Evolutionary conservation across 92 coral and sea anemone genomes (phyloP).

Genomic region (Desmophyllum pertusum): DNA sequence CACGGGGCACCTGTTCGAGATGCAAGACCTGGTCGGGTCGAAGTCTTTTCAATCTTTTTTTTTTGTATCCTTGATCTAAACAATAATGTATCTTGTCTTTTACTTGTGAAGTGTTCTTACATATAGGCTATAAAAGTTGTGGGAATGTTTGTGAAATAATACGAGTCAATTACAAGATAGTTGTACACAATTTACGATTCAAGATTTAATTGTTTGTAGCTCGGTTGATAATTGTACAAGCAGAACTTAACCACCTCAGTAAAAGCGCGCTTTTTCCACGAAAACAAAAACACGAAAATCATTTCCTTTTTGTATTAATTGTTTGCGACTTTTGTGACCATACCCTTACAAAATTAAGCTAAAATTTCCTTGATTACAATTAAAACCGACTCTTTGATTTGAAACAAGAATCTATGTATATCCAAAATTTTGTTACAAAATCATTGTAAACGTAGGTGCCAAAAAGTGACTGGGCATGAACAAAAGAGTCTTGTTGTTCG

Average conservation of each 20-base stretch:
- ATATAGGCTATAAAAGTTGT: background rate
- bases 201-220: background rate
- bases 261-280: background rate
- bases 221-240: background rate
- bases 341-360: background rate
- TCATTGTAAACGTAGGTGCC: background rate
- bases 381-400: background rate
- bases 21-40: background rate
- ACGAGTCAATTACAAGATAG: background rate
- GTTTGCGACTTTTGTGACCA: background rate
- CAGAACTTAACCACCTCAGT: background rate
- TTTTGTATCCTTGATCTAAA: slow-evolving; percentile 2
- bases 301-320: background rate
- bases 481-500: background rate
- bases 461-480: background rate
- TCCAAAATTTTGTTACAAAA: slow-evolving; percentile 1
- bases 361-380: background rate
- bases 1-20: background rate
- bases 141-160: background rate
- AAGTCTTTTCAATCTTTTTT: background rate
- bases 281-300: background rate
- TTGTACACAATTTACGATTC: background rate
- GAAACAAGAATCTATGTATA: background rate
- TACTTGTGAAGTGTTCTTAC: background rate
- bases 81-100: background rate